Evolutionary conservation across 2,113 vertebrate genomes (phyloP).

Genomic region (Apteryx mantelli): DNA sequence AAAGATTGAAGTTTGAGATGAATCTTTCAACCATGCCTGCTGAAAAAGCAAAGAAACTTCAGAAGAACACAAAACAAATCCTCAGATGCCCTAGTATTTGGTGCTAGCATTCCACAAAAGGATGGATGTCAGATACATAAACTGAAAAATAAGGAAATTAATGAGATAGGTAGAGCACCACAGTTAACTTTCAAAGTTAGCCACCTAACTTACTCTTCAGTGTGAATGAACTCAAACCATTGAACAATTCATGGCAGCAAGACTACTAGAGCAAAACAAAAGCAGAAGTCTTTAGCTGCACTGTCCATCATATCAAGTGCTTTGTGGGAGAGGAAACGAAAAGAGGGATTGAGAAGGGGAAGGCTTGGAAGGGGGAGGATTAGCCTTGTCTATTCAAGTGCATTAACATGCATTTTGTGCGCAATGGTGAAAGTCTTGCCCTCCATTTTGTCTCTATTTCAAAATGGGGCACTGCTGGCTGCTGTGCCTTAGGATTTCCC

Average conservation of each 20-base stretch:
- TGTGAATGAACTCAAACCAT: background rate
- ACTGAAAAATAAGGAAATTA: background rate
- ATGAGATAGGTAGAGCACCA: background rate
- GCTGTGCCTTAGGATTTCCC: background rate
- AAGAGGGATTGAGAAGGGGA: background rate
- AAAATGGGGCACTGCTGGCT: background rate
- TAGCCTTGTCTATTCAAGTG: background rate
- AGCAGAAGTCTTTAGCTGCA: background rate
- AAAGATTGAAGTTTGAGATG: background rate
- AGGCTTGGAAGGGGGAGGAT: background rate
- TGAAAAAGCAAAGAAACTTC: background rate
- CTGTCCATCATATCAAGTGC: background rate
- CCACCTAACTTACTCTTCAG: background rate
- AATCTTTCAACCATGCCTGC: background rate
- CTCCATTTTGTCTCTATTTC: background rate
- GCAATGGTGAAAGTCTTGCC: background rate
- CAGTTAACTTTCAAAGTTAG: background rate
- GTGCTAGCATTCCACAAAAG: background rate
- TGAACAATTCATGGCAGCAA: background rate
- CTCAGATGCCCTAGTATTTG: background rate
- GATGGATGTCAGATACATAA: background rate
- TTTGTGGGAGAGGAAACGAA: background rate
- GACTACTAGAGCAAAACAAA: background rate
- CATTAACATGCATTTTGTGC: background rate
- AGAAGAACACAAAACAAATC: background rate